Base-by-base conservation (phyloP, 1,140 invertebrate species). In the Leptinotarsa undecemlineata region DNA sequence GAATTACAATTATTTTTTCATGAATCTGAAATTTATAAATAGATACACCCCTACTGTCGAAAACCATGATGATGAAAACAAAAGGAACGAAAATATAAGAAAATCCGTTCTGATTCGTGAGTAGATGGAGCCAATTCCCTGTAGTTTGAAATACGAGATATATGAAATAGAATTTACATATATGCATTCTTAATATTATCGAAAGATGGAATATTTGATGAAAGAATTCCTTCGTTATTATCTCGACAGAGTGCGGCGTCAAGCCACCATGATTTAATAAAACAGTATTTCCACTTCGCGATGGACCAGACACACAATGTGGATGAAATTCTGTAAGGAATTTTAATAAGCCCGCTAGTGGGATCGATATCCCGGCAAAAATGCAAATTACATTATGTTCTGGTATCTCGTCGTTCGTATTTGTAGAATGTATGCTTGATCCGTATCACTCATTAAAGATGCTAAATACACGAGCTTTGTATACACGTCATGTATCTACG, bases 321-420 rank as follows among this genome's bases (percentile, higher is more conserved):
- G 42, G n/a, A 68, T 33, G 66, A 68, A 20, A 68, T 68, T 68
- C 66, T 47, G 66, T 19, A n/a, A 47, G 66, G 66, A 68, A 68
- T 68, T 68, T 68, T 68, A 68, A 68, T 68, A 68, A 68, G 42
- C 33, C 13, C 33, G 15, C 26, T 15, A 21, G 15, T 23, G 3
- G 66, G 33, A 68, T 68, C 66, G 33, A 68, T 68, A 68, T 42
- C 66, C 20, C 33, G 23, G 33, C 51, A 47, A 68, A 68, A 68
- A 68, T 68, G 66, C 66, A 68, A 68, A 68, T 68, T 68, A 23
- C 66, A 68, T 68, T 68, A 68, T 42, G 19, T 20, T 19, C 33
- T 68, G 23, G 66, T 57, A 19, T 57, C 51, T 64, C 21, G 11
- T 17, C 17, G 62, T 23, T 26, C 51, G 51, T 19, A 57, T 57